These are phyloP conservation scores for western clawed frog (Xenopus tropicalis) DNA, from an alignment of 2,113 vertebrate genomes.

Conservation along the genomic window UCB_Xtro_10.0 CM004450.2:109036501-109037000, in stretches of 20 bases:
- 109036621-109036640: slow-evolving; percentile 10
- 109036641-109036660: not conserved
- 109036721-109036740: not conserved
- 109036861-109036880: too few species aligned
- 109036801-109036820: not conserved
- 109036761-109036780: not conserved
- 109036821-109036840: too few species aligned
- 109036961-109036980: too few species aligned
- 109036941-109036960: too few species aligned
- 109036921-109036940: too few species aligned
- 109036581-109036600: slow-evolving; percentile 50
- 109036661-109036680: not conserved
- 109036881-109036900: too few species aligned
- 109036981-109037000: too few species aligned
- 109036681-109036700: not conserved
- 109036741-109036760: not conserved
- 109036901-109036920: too few species aligned
- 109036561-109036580: slow-evolving; percentile 60
- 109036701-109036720: not conserved
- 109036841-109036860: too few species aligned
- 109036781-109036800: not conserved
- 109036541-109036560: slow-evolving; percentile 73
- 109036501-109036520: slow-evolving; percentile 69
- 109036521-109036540: slow-evolving; percentile 76
- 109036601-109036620: slow-evolving; percentile 44